Evolutionary conservation across 1,140 invertebrate genomes (phyloP), one percentile per base, ranked within the genome.

Genomic region (Epicauta chinensis): DNA sequence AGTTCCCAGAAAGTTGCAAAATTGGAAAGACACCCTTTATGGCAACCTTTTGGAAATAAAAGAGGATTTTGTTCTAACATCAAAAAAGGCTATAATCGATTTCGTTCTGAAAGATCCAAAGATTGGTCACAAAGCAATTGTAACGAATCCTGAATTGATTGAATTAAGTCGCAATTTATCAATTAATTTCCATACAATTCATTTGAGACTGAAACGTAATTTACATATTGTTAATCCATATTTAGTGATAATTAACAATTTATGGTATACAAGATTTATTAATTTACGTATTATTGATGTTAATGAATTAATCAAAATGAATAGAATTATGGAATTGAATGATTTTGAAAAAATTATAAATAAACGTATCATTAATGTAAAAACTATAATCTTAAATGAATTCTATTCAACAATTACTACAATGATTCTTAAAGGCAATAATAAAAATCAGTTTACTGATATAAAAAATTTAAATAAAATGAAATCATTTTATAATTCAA

Each of bases 71-170:
- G 77, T 87, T 58, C 77, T 87, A 58, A 85, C 83, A 58, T 85
- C 93, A 51, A 95, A 94, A 66, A 93, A 91, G 70, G 85, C 91
- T 0, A 81, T 90, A 3, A 81, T 91, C 2, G 90, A 95, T 73
- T 95, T 91, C 71, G 89, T 93, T 2, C 71, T 96, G 2, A 81
- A 83, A 64, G 86, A 93, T 71, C 82, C 86, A 1, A 68, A 72
- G 52, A 75, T 72, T 67, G 71, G 74, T 23, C 23, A 7, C 4
- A 5, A 5, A 23, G 4, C 23, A 2, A 5, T 23, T 23, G 7
- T 0, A 5, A 23, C 4, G 7, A 23, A 23, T 23, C 23, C 23
- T 2, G 23, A 23, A 23, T 23, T 23, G 7, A 7, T 2, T 3
- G 23, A 23, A 23, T 23, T 23, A 23, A 23, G 23, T 23, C 23